Conservation (phyloP, 92 coral and sea anemone species). For the Pocillopora grandis region DNA sequence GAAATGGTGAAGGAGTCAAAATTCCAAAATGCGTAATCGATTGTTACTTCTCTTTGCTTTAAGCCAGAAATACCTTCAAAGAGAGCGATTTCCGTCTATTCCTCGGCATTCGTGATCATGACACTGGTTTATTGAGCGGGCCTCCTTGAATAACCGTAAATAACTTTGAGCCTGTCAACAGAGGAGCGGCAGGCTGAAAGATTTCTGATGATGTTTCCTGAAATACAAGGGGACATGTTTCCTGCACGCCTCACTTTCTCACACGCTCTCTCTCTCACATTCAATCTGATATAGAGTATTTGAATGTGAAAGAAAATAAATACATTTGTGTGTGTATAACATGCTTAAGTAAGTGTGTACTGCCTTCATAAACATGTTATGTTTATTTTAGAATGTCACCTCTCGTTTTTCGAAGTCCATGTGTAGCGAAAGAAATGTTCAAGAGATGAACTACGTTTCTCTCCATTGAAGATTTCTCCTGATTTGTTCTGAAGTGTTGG, state of each 20-base stretch:
- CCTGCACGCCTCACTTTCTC: not conserved
- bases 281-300: conserved; percentile 18
- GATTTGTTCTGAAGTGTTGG: no score
- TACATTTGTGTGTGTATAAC: conserved; percentile 36
- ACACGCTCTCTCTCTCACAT: not conserved
- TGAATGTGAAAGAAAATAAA: conserved; percentile 36
- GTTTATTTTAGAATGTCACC: conserved; percentile 42
- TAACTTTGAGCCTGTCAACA: conserved; percentile 36
- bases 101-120: conserved; percentile 34
- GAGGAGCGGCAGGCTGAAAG: conserved; percentile 31
- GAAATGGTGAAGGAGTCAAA: conserved; percentile 8
- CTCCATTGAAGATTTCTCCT: not conserved
- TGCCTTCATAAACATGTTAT: conserved; percentile 43
- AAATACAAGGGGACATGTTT: conserved; percentile 24
- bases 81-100: conserved; percentile 18
- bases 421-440: not conserved
- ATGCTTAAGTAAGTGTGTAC: conserved; percentile 44
- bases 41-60: not conserved
- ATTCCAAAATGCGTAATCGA: conserved; percentile 21
- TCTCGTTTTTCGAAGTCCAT: not conserved
- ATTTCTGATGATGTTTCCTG: conserved; percentile 29
- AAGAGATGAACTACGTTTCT: not conserved
- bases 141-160: conserved; percentile 11
- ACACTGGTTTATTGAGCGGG: conserved; percentile 17
- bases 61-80: not conserved